phyloP scores from a whole-genome alignment of 2,797 vertebrate genomes.

The Phataginus tetradactyla region DNA sequence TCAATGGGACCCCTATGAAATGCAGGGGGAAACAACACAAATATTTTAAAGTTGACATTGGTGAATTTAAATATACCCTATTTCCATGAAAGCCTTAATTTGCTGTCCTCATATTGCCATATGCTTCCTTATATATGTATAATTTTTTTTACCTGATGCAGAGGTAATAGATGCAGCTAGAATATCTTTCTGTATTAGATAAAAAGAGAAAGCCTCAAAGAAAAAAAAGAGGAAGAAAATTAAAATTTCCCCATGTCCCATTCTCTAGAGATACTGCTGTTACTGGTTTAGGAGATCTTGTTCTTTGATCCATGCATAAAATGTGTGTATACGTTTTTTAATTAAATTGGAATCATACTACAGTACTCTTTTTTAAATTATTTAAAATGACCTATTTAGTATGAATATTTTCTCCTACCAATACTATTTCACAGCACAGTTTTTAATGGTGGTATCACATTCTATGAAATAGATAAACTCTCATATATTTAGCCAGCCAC shows the following conservation, averaged over 20 bases:
- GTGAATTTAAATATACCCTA: background rate
- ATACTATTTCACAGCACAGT: background rate
- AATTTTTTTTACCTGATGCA: background rate
- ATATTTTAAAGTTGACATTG: background rate
- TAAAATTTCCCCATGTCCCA: background rate
- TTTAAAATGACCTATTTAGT: background rate
- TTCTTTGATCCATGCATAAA: background rate
- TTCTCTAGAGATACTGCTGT: background rate
- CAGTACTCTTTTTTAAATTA: background rate
- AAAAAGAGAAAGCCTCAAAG: constrained; percentile 5
- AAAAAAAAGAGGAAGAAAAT: background rate
- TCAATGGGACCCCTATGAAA: background rate
- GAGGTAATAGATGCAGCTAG: background rate
- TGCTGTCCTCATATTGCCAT: background rate
- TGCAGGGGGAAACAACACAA: background rate
- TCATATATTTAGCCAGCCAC: background rate
- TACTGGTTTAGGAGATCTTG: background rate
- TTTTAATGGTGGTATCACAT: background rate
- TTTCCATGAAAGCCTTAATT: constrained; percentile 12
- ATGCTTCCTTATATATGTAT: background rate
- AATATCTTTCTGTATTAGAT: background rate
- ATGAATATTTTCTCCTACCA: background rate
- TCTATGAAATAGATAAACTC: background rate
- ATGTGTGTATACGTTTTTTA: background rate
- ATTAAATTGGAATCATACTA: background rate